Evolutionary conservation across 2,888 invertebrate species (phyloP).

Genomic region (Ryuthela nishihirai): DNA sequence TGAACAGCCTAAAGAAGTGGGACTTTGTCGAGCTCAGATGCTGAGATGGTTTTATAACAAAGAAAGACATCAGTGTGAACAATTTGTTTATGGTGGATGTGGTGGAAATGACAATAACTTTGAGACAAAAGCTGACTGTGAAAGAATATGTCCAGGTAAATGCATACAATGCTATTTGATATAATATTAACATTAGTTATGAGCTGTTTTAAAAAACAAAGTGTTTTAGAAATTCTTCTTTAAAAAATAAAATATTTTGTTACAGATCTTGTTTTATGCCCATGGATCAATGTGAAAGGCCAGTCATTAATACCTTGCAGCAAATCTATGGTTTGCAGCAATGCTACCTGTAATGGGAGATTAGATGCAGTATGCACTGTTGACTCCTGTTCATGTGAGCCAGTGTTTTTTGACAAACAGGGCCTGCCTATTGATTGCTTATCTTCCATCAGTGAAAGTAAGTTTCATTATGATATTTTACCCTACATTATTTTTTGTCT

Average conservation of each 20-base stretch:
- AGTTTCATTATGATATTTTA: too few species aligned
- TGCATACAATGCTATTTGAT: too few species aligned
- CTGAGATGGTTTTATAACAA: conserved; percentile 49
- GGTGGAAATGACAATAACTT: conserved; percentile 49
- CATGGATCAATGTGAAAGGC: conserved; percentile 42
- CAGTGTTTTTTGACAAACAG: conserved; percentile 42
- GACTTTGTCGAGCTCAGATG: conserved; percentile 45
- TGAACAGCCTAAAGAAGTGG: conserved; percentile 41
- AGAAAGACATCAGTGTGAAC: conserved; percentile 47
- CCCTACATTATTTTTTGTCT: too few species aligned
- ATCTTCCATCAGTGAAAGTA: neutral
- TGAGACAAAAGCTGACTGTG: conserved; percentile 44
- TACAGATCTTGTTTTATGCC: conserved; percentile 48
- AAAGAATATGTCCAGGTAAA: conserved; percentile 43
- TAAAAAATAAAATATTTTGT: too few species aligned
- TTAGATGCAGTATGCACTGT: conserved; percentile 47
- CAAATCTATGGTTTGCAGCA: conserved; percentile 45
- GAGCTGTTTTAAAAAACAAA: too few species aligned
- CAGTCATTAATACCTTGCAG: conserved; percentile 46
- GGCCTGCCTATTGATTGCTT: conserved; percentile 2
- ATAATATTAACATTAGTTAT: too few species aligned
- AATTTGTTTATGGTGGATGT: conserved; percentile 52
- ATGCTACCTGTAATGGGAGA: conserved; percentile 44
- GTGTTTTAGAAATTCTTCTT: too few species aligned
- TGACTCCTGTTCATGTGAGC: conserved; percentile 48